Evolutionary conservation across 1,140 invertebrate species (phyloP).

Genomic region (Ruditapes philippinarum): DNA sequence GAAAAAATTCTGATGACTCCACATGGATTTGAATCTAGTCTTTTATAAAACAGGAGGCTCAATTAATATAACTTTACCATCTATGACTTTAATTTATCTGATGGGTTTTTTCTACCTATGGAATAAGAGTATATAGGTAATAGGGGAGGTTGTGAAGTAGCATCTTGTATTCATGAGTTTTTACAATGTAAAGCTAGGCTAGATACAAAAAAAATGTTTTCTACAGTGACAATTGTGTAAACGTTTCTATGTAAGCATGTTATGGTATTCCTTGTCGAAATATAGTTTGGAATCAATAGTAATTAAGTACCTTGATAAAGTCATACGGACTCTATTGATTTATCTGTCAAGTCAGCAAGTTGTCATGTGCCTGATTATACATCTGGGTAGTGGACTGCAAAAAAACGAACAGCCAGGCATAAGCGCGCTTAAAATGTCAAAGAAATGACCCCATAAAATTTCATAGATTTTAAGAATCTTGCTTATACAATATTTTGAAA

Average conservation of each 20-base stretch:
- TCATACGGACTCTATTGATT: slow-evolving; percentile 44
- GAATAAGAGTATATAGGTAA: slow-evolving; percentile 25
- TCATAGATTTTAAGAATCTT: slow-evolving; percentile 1
- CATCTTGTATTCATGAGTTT: neutral
- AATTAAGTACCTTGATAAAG: slow-evolving; percentile 37
- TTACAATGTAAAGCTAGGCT: neutral
- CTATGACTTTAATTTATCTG: neutral
- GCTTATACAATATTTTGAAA: neutral
- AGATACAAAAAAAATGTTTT: slow-evolving; percentile 14
- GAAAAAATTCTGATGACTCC: slow-evolving; percentile 7
- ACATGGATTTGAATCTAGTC: neutral
- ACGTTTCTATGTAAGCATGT: neutral
- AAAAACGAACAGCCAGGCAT: neutral
- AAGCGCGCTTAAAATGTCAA: slow-evolving; percentile 20
- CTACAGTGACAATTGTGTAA: slow-evolving; percentile 45
- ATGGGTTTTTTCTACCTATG: slow-evolving; percentile 13
- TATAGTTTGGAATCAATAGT: neutral
- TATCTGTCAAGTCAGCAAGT: slow-evolving; percentile 5
- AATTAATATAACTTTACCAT: slow-evolving; percentile 36
- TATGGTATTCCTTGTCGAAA: slow-evolving; percentile 32
- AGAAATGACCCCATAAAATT: neutral
- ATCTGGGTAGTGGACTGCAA: slow-evolving; percentile 13
- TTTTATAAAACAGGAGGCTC: slow-evolving; percentile 34
- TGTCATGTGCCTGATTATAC: slow-evolving; percentile 14
- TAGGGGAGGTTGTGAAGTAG: slow-evolving; percentile 21